Base-by-base conservation (phyloP, 2,797 vertebrate genomes). In the Centropyge bicolor region DNA sequence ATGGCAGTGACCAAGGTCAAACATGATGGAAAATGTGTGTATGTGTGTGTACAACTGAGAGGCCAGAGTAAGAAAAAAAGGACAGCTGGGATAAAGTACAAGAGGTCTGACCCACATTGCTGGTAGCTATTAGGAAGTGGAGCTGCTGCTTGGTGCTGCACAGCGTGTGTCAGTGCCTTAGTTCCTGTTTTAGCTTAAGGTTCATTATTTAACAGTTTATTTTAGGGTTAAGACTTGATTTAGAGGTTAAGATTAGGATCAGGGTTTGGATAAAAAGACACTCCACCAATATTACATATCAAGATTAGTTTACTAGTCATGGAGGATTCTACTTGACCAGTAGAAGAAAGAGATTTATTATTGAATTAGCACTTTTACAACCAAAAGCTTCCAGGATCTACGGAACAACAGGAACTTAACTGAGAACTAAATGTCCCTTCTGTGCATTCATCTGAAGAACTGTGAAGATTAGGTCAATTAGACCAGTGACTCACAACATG, bases 101-200 rank as follows among this genome's bases (percentile, higher is more conserved):
- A 24, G 45, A 1, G 10, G 31, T 74, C 63, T 80, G 86, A 66
- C 60, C 81, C 57, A 86, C 64, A 81, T 86, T 69, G 8, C 19
- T 19, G 51, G 41, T 22, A 11, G 66, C 40, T 70, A 56, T 65
- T 22, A 56, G 54, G 54, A 63, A 57, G 57, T 31, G 52, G 48
- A 56, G 56, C 68, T 52, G 74, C 65, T 31, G 0, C 48, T 61
- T 46, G 51, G 36, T 54, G 46, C 41, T 55, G 55, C 20, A 35
- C 48, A 4, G 36, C 3, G 22, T 36, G 63, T 22, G 40, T 62
- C 46, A 2, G 40, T 19, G 77, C 13, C 36, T 48, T 59, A 27
- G 36, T 55, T 71, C 43, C 11, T 31, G 5, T 62, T 35, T 60
- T 46, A 52, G 19, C 52, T 57, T 38, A 7, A 59, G 20, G 14